These are phyloP conservation scores for Desmodus rotundus DNA, from an alignment of 2,113 vertebrate genomes.

Conservation along the genomic window DNA sequence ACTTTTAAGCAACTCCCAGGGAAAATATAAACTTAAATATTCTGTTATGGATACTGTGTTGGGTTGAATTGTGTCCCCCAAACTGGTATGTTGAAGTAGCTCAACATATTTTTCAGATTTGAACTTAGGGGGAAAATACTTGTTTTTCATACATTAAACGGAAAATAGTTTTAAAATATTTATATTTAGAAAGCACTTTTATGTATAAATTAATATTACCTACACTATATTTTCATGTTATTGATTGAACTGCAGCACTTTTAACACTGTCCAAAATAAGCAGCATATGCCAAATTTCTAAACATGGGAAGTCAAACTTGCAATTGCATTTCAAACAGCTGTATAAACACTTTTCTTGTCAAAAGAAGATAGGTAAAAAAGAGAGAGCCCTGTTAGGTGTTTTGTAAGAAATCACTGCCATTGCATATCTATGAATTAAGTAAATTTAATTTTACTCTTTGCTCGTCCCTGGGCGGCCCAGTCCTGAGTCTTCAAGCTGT, in stretches of 20 bases:
- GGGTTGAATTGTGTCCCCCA: background rate
- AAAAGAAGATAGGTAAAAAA: background rate
- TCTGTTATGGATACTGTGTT: background rate
- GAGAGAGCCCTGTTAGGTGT: background rate
- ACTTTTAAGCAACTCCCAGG: background rate
- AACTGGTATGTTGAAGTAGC: background rate
- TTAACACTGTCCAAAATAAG: background rate
- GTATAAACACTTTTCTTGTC: conserved; percentile 16
- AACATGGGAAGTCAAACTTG: background rate
- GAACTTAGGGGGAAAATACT: background rate
- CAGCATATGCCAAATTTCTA: background rate
- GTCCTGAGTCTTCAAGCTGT: background rate
- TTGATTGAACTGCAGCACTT: background rate
- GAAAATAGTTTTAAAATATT: background rate
- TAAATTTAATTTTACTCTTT: background rate
- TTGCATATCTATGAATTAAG: background rate
- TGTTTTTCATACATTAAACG: background rate
- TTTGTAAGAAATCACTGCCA: conserved; percentile 31
- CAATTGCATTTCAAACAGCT: background rate
- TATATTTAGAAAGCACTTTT: background rate
- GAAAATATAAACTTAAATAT: background rate
- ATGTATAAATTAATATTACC: background rate
- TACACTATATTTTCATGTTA: background rate
- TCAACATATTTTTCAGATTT: background rate
- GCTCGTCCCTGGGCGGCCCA: background rate